Conservation (phyloP, 2,113 vertebrate genomes). For the Thunnus thynnus region DNA sequence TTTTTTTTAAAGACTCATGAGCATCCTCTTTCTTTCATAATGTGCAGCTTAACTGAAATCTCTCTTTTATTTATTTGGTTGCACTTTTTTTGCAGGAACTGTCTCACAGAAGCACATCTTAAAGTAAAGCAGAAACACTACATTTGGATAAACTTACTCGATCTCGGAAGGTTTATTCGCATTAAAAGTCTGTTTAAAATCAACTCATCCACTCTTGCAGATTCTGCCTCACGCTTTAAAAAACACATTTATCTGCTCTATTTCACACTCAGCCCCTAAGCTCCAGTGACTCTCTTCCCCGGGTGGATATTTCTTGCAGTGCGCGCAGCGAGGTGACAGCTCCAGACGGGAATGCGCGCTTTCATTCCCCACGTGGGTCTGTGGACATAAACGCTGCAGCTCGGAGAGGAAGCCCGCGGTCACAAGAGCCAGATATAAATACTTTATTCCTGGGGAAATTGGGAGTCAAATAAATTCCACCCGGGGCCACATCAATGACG, state of each 20-base stretch:
- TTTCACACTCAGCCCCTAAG: neutral
- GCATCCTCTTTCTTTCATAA: too few relatives aligned
- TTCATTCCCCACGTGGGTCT: slow-evolving; percentile 77
- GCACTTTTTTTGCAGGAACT: too few relatives aligned
- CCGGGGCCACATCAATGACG: slow-evolving; percentile 78
- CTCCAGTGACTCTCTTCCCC: neutral
- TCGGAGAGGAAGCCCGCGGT: slow-evolving; percentile 77
- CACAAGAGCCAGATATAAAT: slow-evolving; percentile 80
- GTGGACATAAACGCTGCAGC: slow-evolving; percentile 74
- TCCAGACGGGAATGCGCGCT: slow-evolving; percentile 66
- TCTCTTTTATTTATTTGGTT: too few relatives aligned
- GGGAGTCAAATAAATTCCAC: slow-evolving; percentile 85
- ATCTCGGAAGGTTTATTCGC: too few relatives aligned
- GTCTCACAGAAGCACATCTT: too few relatives aligned
- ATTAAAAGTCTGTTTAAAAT: too few relatives aligned
- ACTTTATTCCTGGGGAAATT: slow-evolving; percentile 80
- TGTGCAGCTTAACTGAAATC: too few relatives aligned
- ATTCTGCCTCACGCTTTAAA: neutral
- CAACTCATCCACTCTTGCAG: neutral
- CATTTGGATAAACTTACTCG: too few relatives aligned
- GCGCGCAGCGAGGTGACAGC: slow-evolving; percentile 75
- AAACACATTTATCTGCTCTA: too few relatives aligned
- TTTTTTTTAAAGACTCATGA: too few relatives aligned
- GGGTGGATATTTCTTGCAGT: slow-evolving; percentile 35
- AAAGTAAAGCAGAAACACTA: too few relatives aligned